Conservation (phyloP, 2,888 invertebrate genomes). For the Piscicola geometra region DNA sequence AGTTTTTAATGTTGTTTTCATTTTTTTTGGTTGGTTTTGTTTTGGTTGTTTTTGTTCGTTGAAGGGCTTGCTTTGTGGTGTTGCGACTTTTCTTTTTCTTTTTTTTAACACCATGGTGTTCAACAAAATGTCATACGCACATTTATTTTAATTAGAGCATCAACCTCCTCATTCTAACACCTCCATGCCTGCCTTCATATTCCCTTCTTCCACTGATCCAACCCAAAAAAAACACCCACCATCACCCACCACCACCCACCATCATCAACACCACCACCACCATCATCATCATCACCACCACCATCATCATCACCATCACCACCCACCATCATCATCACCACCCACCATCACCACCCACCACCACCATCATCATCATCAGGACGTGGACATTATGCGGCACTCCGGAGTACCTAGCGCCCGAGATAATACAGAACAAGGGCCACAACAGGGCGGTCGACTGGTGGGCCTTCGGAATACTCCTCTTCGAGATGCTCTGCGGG, state of each 20-base stretch:
- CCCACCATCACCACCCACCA: background rate
- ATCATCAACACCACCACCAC: too few relatives aligned
- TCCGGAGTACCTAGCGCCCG: conserved; percentile 87
- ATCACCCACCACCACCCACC: too few relatives aligned
- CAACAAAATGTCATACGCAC: background rate
- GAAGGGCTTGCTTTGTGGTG: too few relatives aligned
- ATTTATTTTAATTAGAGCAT: background rate
- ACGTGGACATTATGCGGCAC: conserved; percentile 96
- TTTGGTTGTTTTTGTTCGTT: too few relatives aligned
- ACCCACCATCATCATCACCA: too few relatives aligned
- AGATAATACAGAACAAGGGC: conserved; percentile 94
- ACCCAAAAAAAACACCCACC: too few relatives aligned
- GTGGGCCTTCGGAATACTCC: conserved; percentile 80
- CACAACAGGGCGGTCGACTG: conserved; percentile 97
- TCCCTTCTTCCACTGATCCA: too few relatives aligned
- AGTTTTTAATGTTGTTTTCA: background rate
- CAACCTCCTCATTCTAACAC: background rate
- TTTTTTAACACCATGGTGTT: background rate
- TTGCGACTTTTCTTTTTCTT: too few relatives aligned
- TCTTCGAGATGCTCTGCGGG: conserved; percentile 60
- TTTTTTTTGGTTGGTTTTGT: background rate
- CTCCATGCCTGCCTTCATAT: too few relatives aligned
- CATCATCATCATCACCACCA: too few relatives aligned
- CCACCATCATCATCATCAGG: conserved; percentile 57
- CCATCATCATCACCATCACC: too few relatives aligned